These are phyloP conservation scores for Calliopum simillimum DNA, from an alignment of 2,888 invertebrate species.

Conservation along the genomic window DNA sequence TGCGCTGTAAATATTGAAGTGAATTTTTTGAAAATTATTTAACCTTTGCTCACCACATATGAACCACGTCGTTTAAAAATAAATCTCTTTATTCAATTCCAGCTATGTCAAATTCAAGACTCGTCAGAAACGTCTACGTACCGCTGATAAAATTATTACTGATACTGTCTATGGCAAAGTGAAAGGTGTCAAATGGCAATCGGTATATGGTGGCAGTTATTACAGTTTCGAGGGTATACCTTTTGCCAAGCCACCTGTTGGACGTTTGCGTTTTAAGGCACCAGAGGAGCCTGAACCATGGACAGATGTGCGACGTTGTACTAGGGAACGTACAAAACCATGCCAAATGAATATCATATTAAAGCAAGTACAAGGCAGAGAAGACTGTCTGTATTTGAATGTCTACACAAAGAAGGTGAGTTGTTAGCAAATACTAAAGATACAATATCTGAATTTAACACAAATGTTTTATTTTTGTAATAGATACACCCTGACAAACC, in stretches of 20 bases:
- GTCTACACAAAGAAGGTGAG: conserved; percentile 65
- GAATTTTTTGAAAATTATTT: no score
- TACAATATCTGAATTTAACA: no score
- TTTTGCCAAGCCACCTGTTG: conserved; percentile 65
- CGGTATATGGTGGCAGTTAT: conserved; percentile 61
- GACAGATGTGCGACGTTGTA: conserved; percentile 67
- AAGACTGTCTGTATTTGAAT: conserved; percentile 71
- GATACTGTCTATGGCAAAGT: conserved; percentile 63
- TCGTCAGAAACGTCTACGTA: conserved; percentile 60
- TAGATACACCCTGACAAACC: conserved; percentile 59
- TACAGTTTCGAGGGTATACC: conserved; percentile 66
- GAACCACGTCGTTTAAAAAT: no score
- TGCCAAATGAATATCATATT: conserved; percentile 63
- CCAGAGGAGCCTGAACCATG: conserved; percentile 67
- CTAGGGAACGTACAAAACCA: conserved; percentile 60
- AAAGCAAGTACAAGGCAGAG: conserved; percentile 67
- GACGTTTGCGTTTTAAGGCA: conserved; percentile 65
- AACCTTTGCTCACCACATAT: no score
- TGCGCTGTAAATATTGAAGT: no score
- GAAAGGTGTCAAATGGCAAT: conserved; percentile 63
- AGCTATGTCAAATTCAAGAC: conserved; percentile 65
- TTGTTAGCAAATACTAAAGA: background rate
- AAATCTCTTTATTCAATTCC: conserved; percentile 34
- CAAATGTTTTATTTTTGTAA: no score
- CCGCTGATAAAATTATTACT: conserved; percentile 61